These are phyloP conservation scores for Pungitius pungitius DNA, from an alignment of 2,113 vertebrate species.

Conservation along the genomic window DNA sequence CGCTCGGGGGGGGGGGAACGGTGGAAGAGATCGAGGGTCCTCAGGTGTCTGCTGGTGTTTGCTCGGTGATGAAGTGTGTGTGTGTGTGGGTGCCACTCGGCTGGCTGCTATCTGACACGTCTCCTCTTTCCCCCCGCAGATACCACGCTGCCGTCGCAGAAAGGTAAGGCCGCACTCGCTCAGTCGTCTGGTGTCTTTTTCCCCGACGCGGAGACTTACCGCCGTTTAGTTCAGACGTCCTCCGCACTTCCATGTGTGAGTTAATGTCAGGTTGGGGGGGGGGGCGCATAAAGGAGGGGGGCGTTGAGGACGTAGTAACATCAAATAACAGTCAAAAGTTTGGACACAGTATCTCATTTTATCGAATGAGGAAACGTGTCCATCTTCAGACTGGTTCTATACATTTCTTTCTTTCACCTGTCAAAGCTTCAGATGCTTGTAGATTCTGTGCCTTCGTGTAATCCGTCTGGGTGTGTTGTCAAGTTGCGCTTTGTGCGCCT, in stretches of 20 bases:
- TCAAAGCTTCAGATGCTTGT: constrained; percentile 24
- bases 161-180: constrained; percentile 74
- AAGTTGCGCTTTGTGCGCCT: constrained; percentile 26
- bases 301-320: too few relatives aligned
- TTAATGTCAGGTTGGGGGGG: constrained; percentile 51
- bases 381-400: too few relatives aligned
- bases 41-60: constrained; percentile 46
- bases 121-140: constrained; percentile 69
- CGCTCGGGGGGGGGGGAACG: constrained; percentile 34
- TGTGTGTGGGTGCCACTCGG: constrained; percentile 16
- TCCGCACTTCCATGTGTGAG: constrained; percentile 49
- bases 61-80: background rate
- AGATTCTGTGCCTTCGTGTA: constrained; percentile 15
- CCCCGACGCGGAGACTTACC: constrained; percentile 60
- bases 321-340: too few relatives aligned
- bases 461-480: constrained; percentile 28
- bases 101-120: constrained; percentile 46
- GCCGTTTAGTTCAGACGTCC: constrained; percentile 55
- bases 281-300: too few relatives aligned
- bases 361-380: too few relatives aligned
- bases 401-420: constrained; percentile 8
- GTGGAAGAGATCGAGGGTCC: constrained; percentile 33
- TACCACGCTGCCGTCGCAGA: constrained; percentile 75
- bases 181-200: constrained; percentile 46
- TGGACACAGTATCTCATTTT: too few relatives aligned